Percentiles rank a stretch among this genome's conserved stretches.
These are phyloP conservation scores for Blera fallax DNA, from an alignment of 2,888 invertebrate species.

Conservation along the genomic window DNA sequence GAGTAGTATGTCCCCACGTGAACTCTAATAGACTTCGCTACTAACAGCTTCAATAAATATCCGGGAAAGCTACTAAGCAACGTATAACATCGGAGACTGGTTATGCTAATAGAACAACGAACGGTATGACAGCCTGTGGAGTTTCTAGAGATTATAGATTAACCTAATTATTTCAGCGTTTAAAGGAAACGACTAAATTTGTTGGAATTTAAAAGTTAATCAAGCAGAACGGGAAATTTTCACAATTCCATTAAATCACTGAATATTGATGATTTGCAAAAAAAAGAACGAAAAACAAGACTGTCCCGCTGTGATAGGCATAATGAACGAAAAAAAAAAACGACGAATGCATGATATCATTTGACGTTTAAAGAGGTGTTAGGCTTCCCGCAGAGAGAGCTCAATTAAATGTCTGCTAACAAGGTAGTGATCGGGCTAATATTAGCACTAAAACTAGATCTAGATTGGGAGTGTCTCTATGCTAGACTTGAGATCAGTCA, in stretches of 20 bases:
- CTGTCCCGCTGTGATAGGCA: neutral
- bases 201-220: neutral
- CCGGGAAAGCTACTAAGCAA: neutral
- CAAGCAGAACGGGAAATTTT: neutral
- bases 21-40: neutral
- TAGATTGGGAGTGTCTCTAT: neutral
- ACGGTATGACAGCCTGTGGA: neutral
- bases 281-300: neutral
- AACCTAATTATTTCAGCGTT: neutral
- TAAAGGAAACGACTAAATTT: neutral
- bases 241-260: neutral
- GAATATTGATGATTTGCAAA: slow-evolving; percentile 9
- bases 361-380: neutral
- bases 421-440: neutral
- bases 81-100: neutral
- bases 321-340: neutral
- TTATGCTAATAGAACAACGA: neutral
- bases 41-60: neutral
- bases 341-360: neutral
- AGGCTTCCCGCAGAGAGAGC: neutral
- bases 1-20: neutral
- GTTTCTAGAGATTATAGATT: neutral
- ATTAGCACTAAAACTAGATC: neutral
- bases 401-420: neutral
- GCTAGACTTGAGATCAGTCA: too few species aligned